phyloP scores from a whole-genome alignment of 2,113 vertebrate genomes.

The Oryzias celebensis region DNA sequence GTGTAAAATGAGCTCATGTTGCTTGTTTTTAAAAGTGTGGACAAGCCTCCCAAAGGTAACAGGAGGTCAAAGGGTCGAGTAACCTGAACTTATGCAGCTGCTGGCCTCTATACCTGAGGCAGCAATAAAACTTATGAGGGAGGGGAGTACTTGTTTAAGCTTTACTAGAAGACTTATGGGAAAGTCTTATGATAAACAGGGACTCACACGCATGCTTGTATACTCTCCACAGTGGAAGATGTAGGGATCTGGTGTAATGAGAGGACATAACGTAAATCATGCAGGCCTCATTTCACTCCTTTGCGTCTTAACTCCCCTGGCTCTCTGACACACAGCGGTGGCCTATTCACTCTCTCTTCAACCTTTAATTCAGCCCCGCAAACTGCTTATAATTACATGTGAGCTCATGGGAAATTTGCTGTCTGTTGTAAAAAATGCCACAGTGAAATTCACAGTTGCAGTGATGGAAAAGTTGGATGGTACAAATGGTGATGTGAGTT shows the following conservation, averaged over 20 bases:
- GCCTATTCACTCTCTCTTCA: constrained; percentile 63
- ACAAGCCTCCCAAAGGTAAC: constrained; percentile 53
- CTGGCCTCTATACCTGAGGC: constrained; percentile 61
- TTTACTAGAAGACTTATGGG: constrained; percentile 29
- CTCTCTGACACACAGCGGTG: constrained; percentile 57
- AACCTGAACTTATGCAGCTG: constrained; percentile 64
- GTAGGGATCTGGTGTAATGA: constrained; percentile 36
- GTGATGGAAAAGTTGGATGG: constrained; percentile 29
- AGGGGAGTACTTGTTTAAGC: constrained; percentile 45
- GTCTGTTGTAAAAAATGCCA: constrained; percentile 53
- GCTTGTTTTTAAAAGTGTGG: constrained; percentile 73
- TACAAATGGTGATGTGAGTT: constrained; percentile 10
- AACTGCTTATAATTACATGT: constrained; percentile 65
- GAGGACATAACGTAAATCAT: constrained; percentile 61
- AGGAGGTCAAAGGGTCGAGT: constrained; percentile 51
- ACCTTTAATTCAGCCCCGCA: constrained; percentile 64
- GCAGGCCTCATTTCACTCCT: constrained; percentile 56
- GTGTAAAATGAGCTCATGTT: constrained; percentile 66
- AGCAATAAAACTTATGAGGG: constrained; percentile 57
- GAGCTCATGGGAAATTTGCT: constrained; percentile 64
- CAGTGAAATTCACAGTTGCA: constrained; percentile 31
- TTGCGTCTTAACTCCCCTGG: constrained; percentile 49
- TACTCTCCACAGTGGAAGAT: constrained; percentile 27
- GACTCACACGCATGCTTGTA: constrained; percentile 4
- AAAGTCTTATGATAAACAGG: constrained; percentile 27